Conservation (phyloP, 2,797 vertebrate species). For the Danio kyathit region DNA sequence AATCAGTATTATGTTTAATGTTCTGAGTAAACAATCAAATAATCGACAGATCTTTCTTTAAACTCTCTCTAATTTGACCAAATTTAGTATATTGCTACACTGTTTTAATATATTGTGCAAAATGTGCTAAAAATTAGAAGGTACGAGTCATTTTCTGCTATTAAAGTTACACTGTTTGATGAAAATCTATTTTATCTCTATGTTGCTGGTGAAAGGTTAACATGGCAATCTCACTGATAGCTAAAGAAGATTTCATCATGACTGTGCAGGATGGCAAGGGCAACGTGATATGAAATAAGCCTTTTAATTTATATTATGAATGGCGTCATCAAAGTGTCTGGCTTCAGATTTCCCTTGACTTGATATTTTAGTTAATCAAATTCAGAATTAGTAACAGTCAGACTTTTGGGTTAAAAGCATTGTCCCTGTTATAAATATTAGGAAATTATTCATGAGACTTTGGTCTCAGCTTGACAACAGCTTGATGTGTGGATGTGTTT, state of each 20-base stretch:
- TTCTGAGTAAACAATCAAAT: no score
- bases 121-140: no score
- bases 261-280: not conserved
- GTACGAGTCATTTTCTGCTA: not conserved
- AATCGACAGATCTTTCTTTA: no score
- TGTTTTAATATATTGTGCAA: no score
- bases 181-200: not conserved
- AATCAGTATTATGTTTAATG: no score
- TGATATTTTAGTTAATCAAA: not conserved
- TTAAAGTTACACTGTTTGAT: not conserved
- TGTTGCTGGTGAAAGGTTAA: not conserved
- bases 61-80: no score
- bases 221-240: not conserved
- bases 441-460: not conserved
- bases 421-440: not conserved
- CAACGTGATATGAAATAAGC: not conserved
- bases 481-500: not conserved
- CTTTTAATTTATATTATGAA: not conserved
- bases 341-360: not conserved
- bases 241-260: not conserved
- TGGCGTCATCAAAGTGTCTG: not conserved
- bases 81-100: no score
- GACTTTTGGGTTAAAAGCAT: not conserved
- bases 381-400: no score
- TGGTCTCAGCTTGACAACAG: no score